Base-by-base conservation (phyloP, 92 coral and sea anemone species). In the Diadumene lineata region DNA sequence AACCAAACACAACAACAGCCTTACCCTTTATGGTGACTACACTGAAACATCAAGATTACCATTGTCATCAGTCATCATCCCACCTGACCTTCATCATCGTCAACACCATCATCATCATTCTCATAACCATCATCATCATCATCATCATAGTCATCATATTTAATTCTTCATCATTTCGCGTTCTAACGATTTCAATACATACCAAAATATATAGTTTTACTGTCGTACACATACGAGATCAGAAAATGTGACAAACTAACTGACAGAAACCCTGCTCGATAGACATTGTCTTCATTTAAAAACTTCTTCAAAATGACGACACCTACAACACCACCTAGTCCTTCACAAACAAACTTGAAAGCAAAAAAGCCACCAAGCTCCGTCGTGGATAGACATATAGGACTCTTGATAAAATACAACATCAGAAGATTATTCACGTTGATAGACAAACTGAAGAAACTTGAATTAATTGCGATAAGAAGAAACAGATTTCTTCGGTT, bases 321-420 rank as follows among this genome's bases (percentile, higher is more conserved):
- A 18, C 89, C 81, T 18, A 82, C 50, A 71, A 84, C 73, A 0
- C 87, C 97, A 46, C 92, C 97, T 22, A 46, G 51, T 0, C 97
- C 97, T 24, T 84, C 70, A 66, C 80, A 23, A 17, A 75, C 56
- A 17, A 88, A 72, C 31, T 83, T 85, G 31, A 84, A 71, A 2
- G 92, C 90, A 23, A 81, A 70, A 56, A 66, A 90, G 51, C 71
- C 85, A 0, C 97, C 97, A 26, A 90, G 87, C 22, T 56, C 68
- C 13, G 81, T 80, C 1, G 97, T 88, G 17, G 97, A 78, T 28
- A 90, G 84, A 46, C 92, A 88, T 22, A 90, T 66, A 0, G 97
- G 97, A 1, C 86, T 77, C 55, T 85, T 83, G 1, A 90, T 79
- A 15, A 82, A 53, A 68, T 64, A 90, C 18, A 90, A 79, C 1